phyloP scores from a whole-genome alignment of 2,113 vertebrate species.

The Phaetusa simplex region DNA sequence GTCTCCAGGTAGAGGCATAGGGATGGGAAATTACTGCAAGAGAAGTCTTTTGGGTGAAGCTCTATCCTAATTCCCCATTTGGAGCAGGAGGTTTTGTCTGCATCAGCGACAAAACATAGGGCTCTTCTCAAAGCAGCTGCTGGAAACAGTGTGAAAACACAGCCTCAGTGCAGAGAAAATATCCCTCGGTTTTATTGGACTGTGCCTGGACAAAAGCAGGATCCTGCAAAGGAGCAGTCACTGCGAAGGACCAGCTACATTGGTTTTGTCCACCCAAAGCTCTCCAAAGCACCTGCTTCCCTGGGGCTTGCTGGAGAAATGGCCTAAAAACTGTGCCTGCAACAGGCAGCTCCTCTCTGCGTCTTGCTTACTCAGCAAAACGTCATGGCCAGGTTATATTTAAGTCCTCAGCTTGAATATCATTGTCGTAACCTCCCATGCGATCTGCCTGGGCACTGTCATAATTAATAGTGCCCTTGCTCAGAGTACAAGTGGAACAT shows the following conservation, averaged over 20 bases:
- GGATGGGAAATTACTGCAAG: neutral
- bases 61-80: neutral
- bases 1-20: neutral
- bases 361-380: slow-evolving; percentile 53
- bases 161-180: neutral
- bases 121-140: neutral
- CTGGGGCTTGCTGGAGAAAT: neutral
- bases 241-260: neutral
- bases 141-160: neutral
- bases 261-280: neutral
- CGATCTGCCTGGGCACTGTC: slow-evolving; percentile 21
- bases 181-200: neutral
- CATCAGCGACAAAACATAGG: neutral
- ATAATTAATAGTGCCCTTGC: slow-evolving; percentile 66
- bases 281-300: neutral
- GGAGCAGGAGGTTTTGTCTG: neutral
- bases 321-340: neutral
- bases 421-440: slow-evolving; percentile 28
- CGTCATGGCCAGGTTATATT: slow-evolving; percentile 31
- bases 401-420: slow-evolving; percentile 40
- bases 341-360: neutral
- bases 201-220: neutral
- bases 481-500: slow-evolving; percentile 57
- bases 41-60: neutral
- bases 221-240: neutral